Evolutionary conservation across 2,797 vertebrate species (phyloP), one percentile per base, ranked within the genome.

Genomic region (Argya squamiceps): DNA sequence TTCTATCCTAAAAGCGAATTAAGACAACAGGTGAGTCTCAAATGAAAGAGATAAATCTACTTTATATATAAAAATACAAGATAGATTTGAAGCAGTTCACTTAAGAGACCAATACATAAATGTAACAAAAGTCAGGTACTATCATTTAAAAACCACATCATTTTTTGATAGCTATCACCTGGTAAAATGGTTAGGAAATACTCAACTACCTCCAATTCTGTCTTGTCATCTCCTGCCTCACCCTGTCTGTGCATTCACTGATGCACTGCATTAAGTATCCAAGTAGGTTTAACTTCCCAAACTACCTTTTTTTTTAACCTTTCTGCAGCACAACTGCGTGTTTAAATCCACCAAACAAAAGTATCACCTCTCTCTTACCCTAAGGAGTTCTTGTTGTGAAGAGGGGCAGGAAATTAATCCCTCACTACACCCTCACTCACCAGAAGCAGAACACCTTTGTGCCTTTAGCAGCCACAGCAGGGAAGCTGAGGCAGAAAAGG

Each of bases 251-350:
- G 27, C 30, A n/a, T 52, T 43, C 47, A 39, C 12, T 68, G 37
- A 68, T 37, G 16, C 7, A 29, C 30, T 70, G 47, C 47, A 58
- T 49, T 43, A 93, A 68, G 9, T 10, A 6, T 29, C 20, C 27
- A 44, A 79, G 32, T 4, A 29, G 4, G 21, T 34, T 76, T 59
- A 73, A 6, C 12, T 58, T 53, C 27, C 69, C 15, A n/a, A 55
- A 24, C 1, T 50, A 32, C 32, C 20, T 47, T 47, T 36, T 74
- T 22, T 24, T 30, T 53, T 52, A 29, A 43, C 1, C 10, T 62
- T 46, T 43, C 8, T 58, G 12, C 24, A 85, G 9, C 14, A 26
- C 19, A 60, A 0, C 5, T 3, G 0, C 0, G 0, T 14, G 2
- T 55, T 85, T 74, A 83, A 69, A 67, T 44, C 12, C 29, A 59